Conservation (phyloP, 2,888 invertebrate species). For the Carcina quercana region DNA sequence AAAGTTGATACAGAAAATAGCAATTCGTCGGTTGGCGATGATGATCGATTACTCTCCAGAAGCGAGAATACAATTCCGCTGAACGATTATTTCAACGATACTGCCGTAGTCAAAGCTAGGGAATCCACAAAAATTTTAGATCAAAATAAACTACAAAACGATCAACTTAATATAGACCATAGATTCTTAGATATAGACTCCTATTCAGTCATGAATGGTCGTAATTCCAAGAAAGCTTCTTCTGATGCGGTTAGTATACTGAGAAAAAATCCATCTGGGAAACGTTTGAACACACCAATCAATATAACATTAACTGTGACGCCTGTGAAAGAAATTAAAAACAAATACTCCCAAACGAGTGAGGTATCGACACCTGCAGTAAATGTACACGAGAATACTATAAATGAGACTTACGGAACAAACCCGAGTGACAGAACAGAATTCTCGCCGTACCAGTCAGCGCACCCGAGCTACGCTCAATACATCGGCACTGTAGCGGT, state of each 20-base stretch:
- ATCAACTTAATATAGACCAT: slow-evolving; percentile 46
- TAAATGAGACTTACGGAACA: slow-evolving; percentile 30
- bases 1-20: no score
- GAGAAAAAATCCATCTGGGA: slow-evolving; percentile 41
- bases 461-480: slow-evolving; percentile 43
- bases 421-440: slow-evolving; percentile 49
- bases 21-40: slow-evolving; percentile 18
- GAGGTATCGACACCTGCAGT: slow-evolving; percentile 24
- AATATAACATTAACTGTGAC: slow-evolving; percentile 24
- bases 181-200: slow-evolving; percentile 44
- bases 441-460: slow-evolving; percentile 51
- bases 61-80: slow-evolving; percentile 36
- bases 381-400: slow-evolving; percentile 30
- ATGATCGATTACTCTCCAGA: slow-evolving; percentile 18
- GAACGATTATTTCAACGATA: slow-evolving; percentile 43
- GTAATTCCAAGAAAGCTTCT: slow-evolving; percentile 28
- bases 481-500: slow-evolving; percentile 75
- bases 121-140: slow-evolving; percentile 48
- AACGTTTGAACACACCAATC: slow-evolving; percentile 53
- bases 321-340: slow-evolving; percentile 12
- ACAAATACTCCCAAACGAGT: slow-evolving; percentile 22
- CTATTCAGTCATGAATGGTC: slow-evolving; percentile 23
- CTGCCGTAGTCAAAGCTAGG: slow-evolving; percentile 34
- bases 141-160: slow-evolving; percentile 48
- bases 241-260: slow-evolving; percentile 22